These are phyloP conservation scores for Suncus etruscus DNA, from an alignment of 2,113 vertebrate genomes.

Conservation along the genomic window DNA sequence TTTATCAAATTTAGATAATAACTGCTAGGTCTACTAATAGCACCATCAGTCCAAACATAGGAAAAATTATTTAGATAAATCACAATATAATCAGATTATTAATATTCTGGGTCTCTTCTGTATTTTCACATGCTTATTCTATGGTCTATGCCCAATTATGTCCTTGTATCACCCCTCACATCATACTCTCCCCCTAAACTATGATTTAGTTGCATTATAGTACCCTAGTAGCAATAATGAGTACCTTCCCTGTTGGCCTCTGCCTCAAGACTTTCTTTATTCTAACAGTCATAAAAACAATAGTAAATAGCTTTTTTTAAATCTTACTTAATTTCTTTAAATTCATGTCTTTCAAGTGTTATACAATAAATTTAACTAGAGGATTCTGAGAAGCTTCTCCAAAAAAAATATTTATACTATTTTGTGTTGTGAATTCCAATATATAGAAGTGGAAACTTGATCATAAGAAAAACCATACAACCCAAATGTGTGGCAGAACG, in stretches of 20 bases:
- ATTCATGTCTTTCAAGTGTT: not conserved
- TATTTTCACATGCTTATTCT: not conserved
- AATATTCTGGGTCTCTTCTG: not conserved
- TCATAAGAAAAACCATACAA: not conserved
- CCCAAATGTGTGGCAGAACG: not conserved
- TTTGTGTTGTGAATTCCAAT: not conserved
- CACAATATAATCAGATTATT: not conserved
- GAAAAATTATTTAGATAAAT: not conserved
- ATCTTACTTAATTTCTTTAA: not conserved
- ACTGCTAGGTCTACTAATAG: not conserved
- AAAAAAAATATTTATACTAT: not conserved
- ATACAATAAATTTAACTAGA: not conserved
- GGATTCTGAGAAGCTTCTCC: conserved; percentile 1
- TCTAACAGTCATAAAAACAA: not conserved
- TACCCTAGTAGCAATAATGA: not conserved
- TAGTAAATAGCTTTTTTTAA: not conserved
- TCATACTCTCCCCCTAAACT: not conserved
- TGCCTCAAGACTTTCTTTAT: not conserved
- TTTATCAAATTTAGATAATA: not conserved
- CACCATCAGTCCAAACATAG: not conserved
- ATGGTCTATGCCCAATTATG: not conserved
- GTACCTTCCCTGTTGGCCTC: not conserved
- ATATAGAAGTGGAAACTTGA: not conserved
- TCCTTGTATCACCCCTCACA: not conserved
- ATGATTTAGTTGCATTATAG: no score